phyloP scores from a whole-genome alignment of 1,140 invertebrate genomes.

The Oryctes rhinoceros region DNA sequence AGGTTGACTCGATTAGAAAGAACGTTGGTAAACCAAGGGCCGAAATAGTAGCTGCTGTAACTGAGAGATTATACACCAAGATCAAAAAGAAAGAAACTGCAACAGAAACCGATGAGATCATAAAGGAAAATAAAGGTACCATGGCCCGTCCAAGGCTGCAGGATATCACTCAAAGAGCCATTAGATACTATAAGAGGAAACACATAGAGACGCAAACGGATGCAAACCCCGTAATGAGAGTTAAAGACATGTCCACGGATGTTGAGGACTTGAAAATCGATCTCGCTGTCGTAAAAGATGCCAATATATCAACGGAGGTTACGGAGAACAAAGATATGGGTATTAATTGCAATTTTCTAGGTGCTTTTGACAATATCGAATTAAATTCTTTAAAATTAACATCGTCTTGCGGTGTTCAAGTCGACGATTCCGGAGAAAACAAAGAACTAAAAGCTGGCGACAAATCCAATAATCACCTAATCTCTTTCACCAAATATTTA shows the following conservation, averaged over 20 bases:
- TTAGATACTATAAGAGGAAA: constrained; percentile 66
- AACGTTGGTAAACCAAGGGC: constrained; percentile 60
- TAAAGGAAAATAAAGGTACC: constrained; percentile 41
- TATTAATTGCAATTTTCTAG: constrained; percentile 42
- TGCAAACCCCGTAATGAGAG: constrained; percentile 61
- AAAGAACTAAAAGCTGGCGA: neutral
- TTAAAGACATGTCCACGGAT: constrained; percentile 68
- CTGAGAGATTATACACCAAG: constrained; percentile 70
- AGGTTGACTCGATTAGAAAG: constrained; percentile 51
- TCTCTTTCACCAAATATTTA: constrained; percentile 58
- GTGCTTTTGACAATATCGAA: constrained; percentile 48
- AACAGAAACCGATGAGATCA: constrained; percentile 58
- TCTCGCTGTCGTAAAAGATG: constrained; percentile 54
- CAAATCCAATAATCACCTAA: constrained; percentile 48
- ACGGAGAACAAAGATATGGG: constrained; percentile 55
- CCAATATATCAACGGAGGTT: constrained; percentile 51
- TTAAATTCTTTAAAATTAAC: constrained; percentile 54
- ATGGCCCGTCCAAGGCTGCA: constrained; percentile 57
- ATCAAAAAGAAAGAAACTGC: constrained; percentile 68
- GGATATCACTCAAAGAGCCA: constrained; percentile 66
- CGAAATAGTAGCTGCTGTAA: constrained; percentile 75
- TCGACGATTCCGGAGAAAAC: constrained; percentile 41
- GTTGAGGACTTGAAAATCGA: constrained; percentile 64
- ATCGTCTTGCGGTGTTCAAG: constrained; percentile 60
- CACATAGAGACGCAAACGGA: constrained; percentile 70